Base-by-base conservation (phyloP, 2,797 vertebrate genomes). In the Carapus acus region DNA sequence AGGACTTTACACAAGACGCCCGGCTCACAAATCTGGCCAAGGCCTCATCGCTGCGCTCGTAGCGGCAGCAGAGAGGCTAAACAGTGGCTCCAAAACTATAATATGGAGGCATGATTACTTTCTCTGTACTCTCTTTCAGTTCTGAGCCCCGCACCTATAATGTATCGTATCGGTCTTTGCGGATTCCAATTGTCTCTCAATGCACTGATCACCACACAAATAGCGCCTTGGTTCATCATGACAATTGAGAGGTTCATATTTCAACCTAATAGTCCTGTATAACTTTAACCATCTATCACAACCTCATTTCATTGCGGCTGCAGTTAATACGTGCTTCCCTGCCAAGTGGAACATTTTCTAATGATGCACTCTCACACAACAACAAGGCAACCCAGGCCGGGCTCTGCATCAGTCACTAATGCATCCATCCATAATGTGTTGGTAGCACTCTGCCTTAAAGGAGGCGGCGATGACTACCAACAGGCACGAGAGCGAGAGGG, bases 271-370 rank as follows among this genome's bases (percentile, higher is more conserved):
- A 90, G 90, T 85, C 86, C 88, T 81, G 85, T 81, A 89, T 90
- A 90, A 91, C 87, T 91, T 90, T 90, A 87, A 89, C 87, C 87
- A 92, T 93, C 88, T 88, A 92, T 92, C 92, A 92, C 86, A 86
- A 86, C 88, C 90, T 91, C 88, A 87, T 92, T 93, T 92, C 87
- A 90, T 88, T 87, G 84, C 2, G 6, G 83, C 83, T 79, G 82
- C 86, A 83, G 88, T 89, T 91, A 82, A 91, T 88, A 80, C 85
- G 85, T 80, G 89, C 86, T 90, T 89, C 87, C 86, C 80, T 76
- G 83, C 88, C 86, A 74, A 88, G 90, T 90, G 90, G 90, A 92
- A 87, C 88, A 76, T 87, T 74, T 85, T 89, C 89, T 91, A 91
- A 92, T 88, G 90, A 91, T 85, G 89, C 88, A 87, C 90, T 83